A percentile compares a stretch with the other conserved stretches of the same genome.
These are phyloP conservation scores for Drosophila nr. perissopoda DNA, from an alignment of 2,888 invertebrate species.

Conservation along the genomic window DNA sequence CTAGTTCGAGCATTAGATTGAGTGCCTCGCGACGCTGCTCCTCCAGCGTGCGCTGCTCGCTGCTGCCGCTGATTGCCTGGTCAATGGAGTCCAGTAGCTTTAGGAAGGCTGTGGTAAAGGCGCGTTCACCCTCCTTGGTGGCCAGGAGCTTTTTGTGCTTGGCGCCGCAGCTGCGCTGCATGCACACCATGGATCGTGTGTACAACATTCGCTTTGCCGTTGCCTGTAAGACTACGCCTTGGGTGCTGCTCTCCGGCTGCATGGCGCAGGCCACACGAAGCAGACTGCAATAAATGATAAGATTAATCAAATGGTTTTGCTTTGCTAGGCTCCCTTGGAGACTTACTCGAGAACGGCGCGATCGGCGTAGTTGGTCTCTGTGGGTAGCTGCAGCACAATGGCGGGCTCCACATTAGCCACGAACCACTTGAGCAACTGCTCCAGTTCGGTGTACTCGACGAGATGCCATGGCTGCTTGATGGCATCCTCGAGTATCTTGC, in stretches of 20 bases:
- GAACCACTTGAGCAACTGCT: constrained; percentile 90
- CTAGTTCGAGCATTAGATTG: constrained; percentile 83
- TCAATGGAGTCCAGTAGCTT: constrained; percentile 79
- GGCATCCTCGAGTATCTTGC: constrained; percentile 87
- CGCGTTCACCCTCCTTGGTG: constrained; percentile 80
- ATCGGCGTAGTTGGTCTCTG: constrained; percentile 86
- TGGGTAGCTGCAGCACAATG: constrained; percentile 87
- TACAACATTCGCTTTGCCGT: constrained; percentile 83
- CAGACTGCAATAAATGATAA: constrained; percentile 54
- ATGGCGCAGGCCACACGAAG: constrained; percentile 79
- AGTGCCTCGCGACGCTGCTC: constrained; percentile 81
- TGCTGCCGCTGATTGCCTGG: constrained; percentile 64
- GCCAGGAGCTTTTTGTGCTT: constrained; percentile 82
- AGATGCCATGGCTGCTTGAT: constrained; percentile 89
- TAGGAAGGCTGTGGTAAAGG: constrained; percentile 75
- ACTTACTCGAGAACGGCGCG: constrained; percentile 87
- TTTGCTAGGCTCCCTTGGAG: not conserved
- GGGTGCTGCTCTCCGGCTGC: constrained; percentile 69
- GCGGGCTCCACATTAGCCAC: constrained; percentile 90
- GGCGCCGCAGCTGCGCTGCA: constrained; percentile 80
- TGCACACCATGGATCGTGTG: constrained; percentile 80
- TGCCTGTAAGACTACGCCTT: constrained; percentile 65
- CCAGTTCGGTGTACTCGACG: constrained; percentile 87
- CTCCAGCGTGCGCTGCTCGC: constrained; percentile 66
- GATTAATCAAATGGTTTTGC: not conserved